These are phyloP conservation scores for Fundulus diaphanus DNA, from an alignment of 2,797 vertebrate genomes.

Conservation along the genomic window DNA sequence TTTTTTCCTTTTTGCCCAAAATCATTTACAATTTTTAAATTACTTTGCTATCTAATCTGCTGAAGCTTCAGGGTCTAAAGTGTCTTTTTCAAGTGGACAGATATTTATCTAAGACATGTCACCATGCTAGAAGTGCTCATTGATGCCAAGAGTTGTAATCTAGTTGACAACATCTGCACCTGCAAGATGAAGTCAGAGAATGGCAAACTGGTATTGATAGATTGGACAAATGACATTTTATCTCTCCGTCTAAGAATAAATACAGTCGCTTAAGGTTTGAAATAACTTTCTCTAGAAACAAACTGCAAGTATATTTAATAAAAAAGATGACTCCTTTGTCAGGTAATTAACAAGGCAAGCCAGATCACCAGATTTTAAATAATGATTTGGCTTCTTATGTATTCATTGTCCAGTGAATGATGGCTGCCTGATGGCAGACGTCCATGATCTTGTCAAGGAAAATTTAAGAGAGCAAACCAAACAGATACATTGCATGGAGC, in stretches of 20 bases:
- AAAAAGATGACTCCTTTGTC: constrained; percentile 67
- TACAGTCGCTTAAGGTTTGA: constrained; percentile 62
- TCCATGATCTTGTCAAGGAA: constrained; percentile 69
- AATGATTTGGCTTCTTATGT: constrained; percentile 69
- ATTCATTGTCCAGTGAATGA: constrained; percentile 67
- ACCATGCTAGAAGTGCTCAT: constrained; percentile 72
- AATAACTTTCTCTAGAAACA: constrained; percentile 46
- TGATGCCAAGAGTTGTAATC: constrained; percentile 78
- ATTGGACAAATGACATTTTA: constrained; percentile 71
- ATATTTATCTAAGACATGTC: constrained; percentile 81
- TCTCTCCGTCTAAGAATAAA: constrained; percentile 55
- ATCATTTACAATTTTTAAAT: constrained; percentile 67
- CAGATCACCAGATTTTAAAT: constrained; percentile 63
- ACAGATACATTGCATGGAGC: constrained; percentile 55
- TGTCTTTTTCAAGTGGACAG: constrained; percentile 75
- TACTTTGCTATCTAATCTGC: constrained; percentile 67
- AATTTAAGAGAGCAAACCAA: constrained; percentile 58
- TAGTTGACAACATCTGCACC: constrained; percentile 81
- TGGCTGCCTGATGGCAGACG: constrained; percentile 65
- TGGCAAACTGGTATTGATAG: constrained; percentile 57
- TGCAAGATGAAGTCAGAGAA: constrained; percentile 76
- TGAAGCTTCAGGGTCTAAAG: constrained; percentile 67
- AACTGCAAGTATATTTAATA: constrained; percentile 63
- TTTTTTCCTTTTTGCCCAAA: constrained; percentile 34
- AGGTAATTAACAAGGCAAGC: constrained; percentile 65